These are phyloP conservation scores for Passer domesticus DNA, from an alignment of 2,113 vertebrate genomes.

Conservation along the genomic window DNA sequence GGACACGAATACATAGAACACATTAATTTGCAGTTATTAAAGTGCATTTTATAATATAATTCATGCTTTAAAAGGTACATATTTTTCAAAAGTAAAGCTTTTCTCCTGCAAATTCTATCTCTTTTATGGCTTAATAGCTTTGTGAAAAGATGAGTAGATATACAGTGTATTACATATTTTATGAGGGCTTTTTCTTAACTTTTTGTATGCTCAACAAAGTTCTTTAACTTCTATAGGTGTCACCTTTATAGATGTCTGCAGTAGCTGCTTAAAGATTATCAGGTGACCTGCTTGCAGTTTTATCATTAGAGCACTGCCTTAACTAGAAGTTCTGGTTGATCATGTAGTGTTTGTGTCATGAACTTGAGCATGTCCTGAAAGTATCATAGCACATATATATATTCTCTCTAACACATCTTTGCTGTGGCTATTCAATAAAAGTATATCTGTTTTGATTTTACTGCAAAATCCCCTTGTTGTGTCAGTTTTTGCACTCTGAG, in stretches of 20 bases:
- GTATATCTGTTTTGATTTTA: too few relatives aligned
- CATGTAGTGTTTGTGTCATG: neutral
- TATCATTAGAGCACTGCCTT: neutral
- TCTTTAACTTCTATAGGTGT: neutral
- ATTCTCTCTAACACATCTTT: too few relatives aligned
- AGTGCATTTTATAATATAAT: neutral
- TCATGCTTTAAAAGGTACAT: neutral
- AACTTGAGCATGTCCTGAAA: neutral
- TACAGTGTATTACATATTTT: neutral
- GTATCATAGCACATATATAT: neutral
- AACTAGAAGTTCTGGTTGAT: neutral
- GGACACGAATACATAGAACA: neutral
- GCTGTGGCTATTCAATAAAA: too few relatives aligned
- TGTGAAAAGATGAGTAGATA: neutral
- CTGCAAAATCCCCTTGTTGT: too few relatives aligned
- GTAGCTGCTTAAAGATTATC: neutral
- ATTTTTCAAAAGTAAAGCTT: neutral
- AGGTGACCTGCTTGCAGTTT: neutral
- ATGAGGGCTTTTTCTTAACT: neutral
- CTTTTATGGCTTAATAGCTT: neutral
- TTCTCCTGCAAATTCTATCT: neutral
- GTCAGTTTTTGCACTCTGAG: too few relatives aligned
- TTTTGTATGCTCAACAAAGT: neutral
- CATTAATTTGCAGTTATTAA: neutral
- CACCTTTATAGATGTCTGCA: neutral